A percentile compares a stretch with the other conserved stretches of the same genome.
phyloP scores from a whole-genome alignment of 2,113 vertebrate species.

The Hippocampus zosterae region DNA sequence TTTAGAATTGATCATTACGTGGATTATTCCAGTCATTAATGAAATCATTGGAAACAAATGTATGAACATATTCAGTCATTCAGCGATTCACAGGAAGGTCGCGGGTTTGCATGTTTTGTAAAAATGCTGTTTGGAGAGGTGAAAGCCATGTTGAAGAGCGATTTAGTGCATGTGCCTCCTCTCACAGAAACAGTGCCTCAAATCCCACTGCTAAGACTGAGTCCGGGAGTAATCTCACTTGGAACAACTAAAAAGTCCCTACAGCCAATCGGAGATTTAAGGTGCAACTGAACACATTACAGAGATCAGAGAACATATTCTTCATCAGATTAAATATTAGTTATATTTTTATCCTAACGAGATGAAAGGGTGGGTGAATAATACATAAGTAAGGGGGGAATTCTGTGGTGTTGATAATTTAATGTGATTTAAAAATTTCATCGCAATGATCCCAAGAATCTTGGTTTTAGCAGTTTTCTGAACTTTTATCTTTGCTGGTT shows the following conservation, averaged over 20 bases:
- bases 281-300: conserved; percentile 33
- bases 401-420: not conserved
- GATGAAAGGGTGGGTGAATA: not conserved
- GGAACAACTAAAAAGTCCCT: conserved; percentile 25
- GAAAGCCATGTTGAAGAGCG: conserved; percentile 30
- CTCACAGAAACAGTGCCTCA: conserved; percentile 30
- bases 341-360: conserved; percentile 18
- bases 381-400: conserved; percentile 5
- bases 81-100: no score
- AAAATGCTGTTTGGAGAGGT: conserved; percentile 9
- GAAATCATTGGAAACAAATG: no score
- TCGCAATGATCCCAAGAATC: not conserved
- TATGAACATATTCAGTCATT: no score
- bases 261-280: conserved; percentile 16
- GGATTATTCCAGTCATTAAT: no score
- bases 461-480: not conserved
- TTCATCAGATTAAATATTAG: conserved; percentile 11
- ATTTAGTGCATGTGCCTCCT: conserved; percentile 15
- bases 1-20: no score
- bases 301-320: conserved; percentile 33
- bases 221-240: conserved; percentile 46
- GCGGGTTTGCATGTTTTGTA: not conserved
- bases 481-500: not conserved
- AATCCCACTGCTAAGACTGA: conserved; percentile 38
- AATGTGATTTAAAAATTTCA: not conserved